Conservation (phyloP, 2,888 invertebrate species). For the Gerris lacustris region DNA sequence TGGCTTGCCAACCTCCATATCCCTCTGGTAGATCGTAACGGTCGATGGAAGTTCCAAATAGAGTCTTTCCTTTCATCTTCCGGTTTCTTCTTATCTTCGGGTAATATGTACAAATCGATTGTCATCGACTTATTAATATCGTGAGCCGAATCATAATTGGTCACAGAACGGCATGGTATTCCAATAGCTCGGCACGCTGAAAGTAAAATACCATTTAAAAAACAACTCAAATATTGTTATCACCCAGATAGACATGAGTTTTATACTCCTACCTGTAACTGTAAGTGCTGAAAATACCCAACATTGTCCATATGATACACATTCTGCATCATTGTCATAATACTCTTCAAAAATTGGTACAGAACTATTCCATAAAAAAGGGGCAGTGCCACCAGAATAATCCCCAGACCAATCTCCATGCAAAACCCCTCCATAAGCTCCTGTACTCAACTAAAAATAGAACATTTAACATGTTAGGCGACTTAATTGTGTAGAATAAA, state of each 20-base stretch:
- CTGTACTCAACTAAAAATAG: conserved; percentile 48
- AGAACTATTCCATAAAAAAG: conserved; percentile 69
- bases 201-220: conserved; percentile 20
- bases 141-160: conserved; percentile 74
- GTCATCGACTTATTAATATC: conserved; percentile 67
- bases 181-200: conserved; percentile 66
- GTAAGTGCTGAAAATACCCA: conserved; percentile 78
- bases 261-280: conserved; percentile 62
- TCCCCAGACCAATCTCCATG: conserved; percentile 61
- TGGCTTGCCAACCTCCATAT: conserved; percentile 82
- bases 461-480: too few species aligned
- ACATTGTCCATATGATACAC: conserved; percentile 69
- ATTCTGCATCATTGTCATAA: conserved; percentile 44
- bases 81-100: conserved; percentile 47
- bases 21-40: conserved; percentile 63
- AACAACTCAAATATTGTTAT: too few species aligned
- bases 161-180: conserved; percentile 65
- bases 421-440: conserved; percentile 60
- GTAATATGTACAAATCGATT: conserved; percentile 63
- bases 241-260: neutral
- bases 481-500: too few species aligned
- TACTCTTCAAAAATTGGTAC: conserved; percentile 63
- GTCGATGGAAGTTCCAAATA: conserved; percentile 85
- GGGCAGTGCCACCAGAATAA: conserved; percentile 61
- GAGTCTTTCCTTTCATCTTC: conserved; percentile 50